Conservation (phyloP, 2,113 vertebrate genomes). For the Eubucco bourcierii region DNA sequence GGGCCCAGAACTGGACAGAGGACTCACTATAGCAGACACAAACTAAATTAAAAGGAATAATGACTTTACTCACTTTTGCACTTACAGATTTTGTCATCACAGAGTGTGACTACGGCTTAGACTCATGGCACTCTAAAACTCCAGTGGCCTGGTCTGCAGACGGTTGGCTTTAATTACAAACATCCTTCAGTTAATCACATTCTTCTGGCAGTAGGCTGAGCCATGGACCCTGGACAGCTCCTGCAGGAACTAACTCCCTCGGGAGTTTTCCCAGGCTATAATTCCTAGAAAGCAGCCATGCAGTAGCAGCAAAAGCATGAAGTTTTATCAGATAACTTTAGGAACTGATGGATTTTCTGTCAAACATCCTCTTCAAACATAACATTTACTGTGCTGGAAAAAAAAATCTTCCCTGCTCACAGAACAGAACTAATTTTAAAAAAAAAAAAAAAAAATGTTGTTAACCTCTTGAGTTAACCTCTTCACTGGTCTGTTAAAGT, state of each 20-base stretch:
- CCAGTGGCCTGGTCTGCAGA: neutral
- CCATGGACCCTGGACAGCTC: conserved; percentile 4
- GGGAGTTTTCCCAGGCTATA: neutral
- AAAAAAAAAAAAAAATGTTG: too few species aligned
- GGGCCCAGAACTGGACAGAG: too few species aligned
- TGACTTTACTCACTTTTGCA: neutral
- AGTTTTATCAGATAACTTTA: neutral
- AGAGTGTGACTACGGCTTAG: neutral
- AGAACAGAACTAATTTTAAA: neutral
- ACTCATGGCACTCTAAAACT: neutral
- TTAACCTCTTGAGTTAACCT: too few species aligned
- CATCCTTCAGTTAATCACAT: neutral
- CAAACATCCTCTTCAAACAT: neutral
- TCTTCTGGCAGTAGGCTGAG: neutral
- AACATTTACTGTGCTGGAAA: neutral
- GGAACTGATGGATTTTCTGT: neutral
- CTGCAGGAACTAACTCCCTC: neutral
- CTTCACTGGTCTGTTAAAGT: neutral
- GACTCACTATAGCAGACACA: neutral
- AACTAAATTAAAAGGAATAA: conserved; percentile 14
- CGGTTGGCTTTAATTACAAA: neutral
- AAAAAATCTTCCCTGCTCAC: neutral
- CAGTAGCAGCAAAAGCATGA: accelerated
- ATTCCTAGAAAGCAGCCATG: accelerated
- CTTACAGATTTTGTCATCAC: neutral